A percentile compares a stretch with the other conserved stretches of the same genome.
Conservation (phyloP, 1,140 invertebrate species). For the Drosophila arawakana region DNA sequence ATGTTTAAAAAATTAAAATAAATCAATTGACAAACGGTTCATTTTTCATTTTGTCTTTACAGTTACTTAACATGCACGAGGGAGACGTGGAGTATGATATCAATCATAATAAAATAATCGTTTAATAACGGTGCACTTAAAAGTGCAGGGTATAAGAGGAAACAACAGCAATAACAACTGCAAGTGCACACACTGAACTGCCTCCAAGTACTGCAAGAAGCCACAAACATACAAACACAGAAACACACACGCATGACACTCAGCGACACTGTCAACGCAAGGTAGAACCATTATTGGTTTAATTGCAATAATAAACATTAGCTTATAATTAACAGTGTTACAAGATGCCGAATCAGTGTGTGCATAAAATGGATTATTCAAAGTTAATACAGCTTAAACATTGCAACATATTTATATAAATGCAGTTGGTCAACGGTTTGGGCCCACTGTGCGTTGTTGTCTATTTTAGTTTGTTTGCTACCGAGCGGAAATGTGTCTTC, state of each 20-base stretch:
- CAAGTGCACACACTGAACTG: slow-evolving; percentile 70
- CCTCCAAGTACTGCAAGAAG: slow-evolving; percentile 67
- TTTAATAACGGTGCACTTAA: not conserved
- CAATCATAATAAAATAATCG: not conserved
- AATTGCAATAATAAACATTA: not conserved
- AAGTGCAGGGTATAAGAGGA: slow-evolving; percentile 61
- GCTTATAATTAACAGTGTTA: not conserved
- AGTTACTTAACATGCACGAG: too few species aligned
- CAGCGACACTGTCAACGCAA: slow-evolving; percentile 21
- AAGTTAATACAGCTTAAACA: not conserved
- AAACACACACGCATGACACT: slow-evolving; percentile 3
- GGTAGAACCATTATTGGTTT: slow-evolving; percentile 6
- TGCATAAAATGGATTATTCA: not conserved
- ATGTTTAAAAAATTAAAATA: not conserved
- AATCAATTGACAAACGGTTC: not conserved
- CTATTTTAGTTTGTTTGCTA: slow-evolving; percentile 77
- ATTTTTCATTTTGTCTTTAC: too few species aligned
- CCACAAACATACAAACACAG: slow-evolving; percentile 62
- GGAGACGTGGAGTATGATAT: too few species aligned
- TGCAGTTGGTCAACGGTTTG: slow-evolving; percentile 4
- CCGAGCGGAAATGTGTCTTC: slow-evolving; percentile 74
- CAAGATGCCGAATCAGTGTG: not conserved
- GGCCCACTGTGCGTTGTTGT: slow-evolving; percentile 52
- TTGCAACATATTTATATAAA: not conserved
- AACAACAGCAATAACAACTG: slow-evolving; percentile 44